Percentiles rank a stretch among this genome's conserved stretches.
phyloP scores from a whole-genome alignment of 2,888 invertebrate genomes.

The Ophraella communa region DNA sequence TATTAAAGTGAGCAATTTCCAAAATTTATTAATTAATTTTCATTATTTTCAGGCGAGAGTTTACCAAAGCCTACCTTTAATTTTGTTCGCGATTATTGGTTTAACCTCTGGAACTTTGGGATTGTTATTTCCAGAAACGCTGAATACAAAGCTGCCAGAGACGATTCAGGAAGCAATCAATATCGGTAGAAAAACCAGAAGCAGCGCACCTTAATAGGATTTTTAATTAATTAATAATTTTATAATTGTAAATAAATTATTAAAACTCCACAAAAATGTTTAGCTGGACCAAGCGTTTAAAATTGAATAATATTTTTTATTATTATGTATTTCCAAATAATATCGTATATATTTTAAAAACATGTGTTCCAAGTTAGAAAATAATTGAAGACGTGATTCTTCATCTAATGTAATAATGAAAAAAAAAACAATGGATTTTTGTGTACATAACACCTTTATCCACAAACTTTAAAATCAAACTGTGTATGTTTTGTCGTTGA shows the following conservation, averaged over 20 bases:
- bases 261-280: no score
- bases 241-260: neutral
- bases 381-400: no score
- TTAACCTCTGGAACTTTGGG: constrained; percentile 65
- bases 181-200: constrained; percentile 38
- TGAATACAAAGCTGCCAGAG: constrained; percentile 66
- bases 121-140: constrained; percentile 69
- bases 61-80: constrained; percentile 64
- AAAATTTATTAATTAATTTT: constrained; percentile 14
- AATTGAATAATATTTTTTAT: no score
- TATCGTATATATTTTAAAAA: no score
- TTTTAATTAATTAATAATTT: neutral
- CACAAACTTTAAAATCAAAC: no score
- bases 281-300: no score
- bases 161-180: constrained; percentile 66
- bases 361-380: no score
- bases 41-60: constrained; percentile 61
- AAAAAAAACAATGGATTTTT: no score
- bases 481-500: no score
- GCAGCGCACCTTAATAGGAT: neutral
- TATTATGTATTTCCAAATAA: no score
- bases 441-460: no score
- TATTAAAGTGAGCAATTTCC: neutral
- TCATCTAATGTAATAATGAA: no score
- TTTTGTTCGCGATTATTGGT: constrained; percentile 66